Base-by-base conservation (phyloP, 2,797 vertebrate species). In the Hippoglossus hippoglossus region DNA sequence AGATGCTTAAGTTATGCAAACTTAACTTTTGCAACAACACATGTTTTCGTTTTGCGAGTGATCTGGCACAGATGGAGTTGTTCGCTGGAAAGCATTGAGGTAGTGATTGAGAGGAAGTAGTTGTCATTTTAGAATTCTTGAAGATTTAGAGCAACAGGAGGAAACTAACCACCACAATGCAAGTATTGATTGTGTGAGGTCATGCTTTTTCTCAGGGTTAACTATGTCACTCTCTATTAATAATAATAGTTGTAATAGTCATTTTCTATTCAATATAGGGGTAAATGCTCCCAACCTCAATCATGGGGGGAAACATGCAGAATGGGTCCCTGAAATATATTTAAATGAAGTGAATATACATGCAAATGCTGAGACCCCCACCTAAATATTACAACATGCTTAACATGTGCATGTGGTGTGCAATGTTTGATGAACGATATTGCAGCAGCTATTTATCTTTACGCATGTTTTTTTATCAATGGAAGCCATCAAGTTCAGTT, bases 41-140 rank as follows among this genome's bases (percentile, higher is more conserved):
- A 4, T 73, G 44, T 67, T 76, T 82, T 54, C 4, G 3, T 66
- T 83, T 71, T 58, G 22, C 2, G 21, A 63, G 12, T 60, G 58
- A 58, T 9, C 28, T 80, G 62, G 76, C 63, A 61, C 15, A 15
- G 21, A 50, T 28, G 41, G 46, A 47, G 54, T 18, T 68, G 18
- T 77, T 71, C n/a, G 21, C 34, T 47, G 51, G 11, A 39, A 67
- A 55, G 13, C 34, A 65, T 39, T 12, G 13, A 15, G 24, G 22
- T 16, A 12, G 47, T 57, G 34, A 72, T 66, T 25, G 49, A 53
- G 50, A 77, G 58, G 49, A 74, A 80, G 65, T 63, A 34, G 31
- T 18, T 67, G 49, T 71, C 39, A 47, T 58, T 77, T 63, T 47
- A 54, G 36, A 13, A 12, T 39, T 12, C 3, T 31, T 7, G 7